These are phyloP conservation scores for Meriones unguiculatus DNA, from an alignment of 2,113 vertebrate species.

Conservation along the genomic window DNA sequence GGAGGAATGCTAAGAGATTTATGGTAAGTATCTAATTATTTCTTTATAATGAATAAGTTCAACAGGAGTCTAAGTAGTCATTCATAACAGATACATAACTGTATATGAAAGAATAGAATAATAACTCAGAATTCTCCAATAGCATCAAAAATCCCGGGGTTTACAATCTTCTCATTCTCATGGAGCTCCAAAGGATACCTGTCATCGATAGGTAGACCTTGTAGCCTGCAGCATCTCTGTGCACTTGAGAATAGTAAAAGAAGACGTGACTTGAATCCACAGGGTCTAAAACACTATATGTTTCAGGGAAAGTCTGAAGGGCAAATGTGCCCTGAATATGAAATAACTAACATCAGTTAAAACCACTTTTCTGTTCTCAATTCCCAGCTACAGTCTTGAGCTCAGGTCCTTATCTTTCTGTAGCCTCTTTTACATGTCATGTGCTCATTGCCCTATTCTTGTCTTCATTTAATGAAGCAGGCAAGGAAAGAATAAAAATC, in stretches of 20 bases:
- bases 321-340: constrained; percentile 39
- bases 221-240: background rate
- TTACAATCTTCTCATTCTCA: background rate
- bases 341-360: constrained; percentile 47
- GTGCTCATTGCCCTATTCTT: background rate
- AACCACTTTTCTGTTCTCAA: background rate
- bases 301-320: constrained; percentile 62
- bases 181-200: background rate
- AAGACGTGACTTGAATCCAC: background rate
- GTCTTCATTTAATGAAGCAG: constrained; percentile 39
- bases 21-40: background rate
- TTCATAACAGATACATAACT: background rate
- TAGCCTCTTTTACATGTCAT: background rate
- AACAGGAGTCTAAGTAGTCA: background rate
- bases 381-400: background rate
- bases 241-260: background rate
- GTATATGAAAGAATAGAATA: background rate
- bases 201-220: background rate
- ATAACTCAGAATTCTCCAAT: background rate
- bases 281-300: background rate
- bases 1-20: background rate
- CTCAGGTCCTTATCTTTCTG: background rate
- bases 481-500: background rate
- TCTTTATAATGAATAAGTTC: background rate
- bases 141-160: background rate